Evolutionary conservation across 2,797 vertebrate species (phyloP).

Genomic region (Psittacula derbiana): DNA sequence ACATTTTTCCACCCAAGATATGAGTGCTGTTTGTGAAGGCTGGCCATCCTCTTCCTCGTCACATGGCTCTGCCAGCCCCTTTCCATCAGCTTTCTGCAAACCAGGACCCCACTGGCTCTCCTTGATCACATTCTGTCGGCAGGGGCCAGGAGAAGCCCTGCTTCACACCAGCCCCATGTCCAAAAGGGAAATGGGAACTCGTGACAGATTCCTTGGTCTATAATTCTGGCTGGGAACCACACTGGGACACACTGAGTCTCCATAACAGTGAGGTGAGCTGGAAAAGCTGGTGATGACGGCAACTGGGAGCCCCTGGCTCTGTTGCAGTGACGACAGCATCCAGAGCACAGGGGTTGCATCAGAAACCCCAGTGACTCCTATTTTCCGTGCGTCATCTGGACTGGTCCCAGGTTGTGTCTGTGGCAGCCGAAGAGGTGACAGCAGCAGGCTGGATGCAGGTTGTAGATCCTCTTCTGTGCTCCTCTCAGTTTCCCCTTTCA

Average conservation of each 20-base stretch:
- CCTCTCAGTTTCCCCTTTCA: background rate
- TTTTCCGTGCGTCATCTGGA: fast-evolving
- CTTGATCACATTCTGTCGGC: fast-evolving
- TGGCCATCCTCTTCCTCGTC: background rate
- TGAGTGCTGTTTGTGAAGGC: fast-evolving
- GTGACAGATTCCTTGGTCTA: background rate
- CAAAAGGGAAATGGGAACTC: background rate
- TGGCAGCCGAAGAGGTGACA: background rate
- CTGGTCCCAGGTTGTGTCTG: background rate
- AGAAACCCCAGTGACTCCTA: background rate
- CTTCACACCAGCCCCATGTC: background rate
- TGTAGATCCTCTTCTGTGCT: background rate
- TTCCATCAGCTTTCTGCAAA: background rate
- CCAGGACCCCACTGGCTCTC: fast-evolving
- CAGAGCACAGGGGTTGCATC: background rate
- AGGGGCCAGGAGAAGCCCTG: background rate
- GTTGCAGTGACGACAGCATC: background rate
- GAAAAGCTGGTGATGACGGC: background rate
- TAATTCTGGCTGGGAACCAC: background rate
- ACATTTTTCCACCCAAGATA: background rate
- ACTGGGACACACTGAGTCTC: background rate
- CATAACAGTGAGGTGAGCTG: background rate
- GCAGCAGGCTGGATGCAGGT: background rate
- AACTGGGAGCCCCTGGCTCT: background rate
- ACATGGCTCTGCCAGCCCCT: background rate